A percentile compares a stretch with the other conserved stretches of the same genome.
Conservation (phyloP, 2,113 vertebrate genomes). For the Indri indri region DNA sequence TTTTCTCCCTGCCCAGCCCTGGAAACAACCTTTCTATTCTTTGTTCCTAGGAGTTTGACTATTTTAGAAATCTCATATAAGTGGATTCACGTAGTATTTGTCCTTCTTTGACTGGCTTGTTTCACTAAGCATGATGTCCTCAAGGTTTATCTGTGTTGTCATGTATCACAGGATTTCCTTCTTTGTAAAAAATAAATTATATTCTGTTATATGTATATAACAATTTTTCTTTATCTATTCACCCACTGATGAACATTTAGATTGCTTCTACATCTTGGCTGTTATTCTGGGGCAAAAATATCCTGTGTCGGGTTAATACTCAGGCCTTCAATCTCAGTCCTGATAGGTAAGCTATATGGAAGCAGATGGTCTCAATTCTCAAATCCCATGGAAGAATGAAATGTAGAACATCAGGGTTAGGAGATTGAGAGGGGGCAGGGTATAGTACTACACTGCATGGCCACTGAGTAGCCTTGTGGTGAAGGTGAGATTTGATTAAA, state of each 20-base stretch:
- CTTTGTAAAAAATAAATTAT: background rate
- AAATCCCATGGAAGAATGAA: background rate
- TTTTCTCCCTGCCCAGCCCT: rapidly evolving
- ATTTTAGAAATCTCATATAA: background rate
- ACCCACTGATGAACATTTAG: background rate
- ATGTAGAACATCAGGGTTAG: background rate
- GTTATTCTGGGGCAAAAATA: background rate
- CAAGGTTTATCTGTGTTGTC: background rate
- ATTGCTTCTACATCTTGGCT: background rate
- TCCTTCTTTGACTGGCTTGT: background rate
- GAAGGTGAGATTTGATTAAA: background rate
- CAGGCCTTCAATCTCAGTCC: background rate
- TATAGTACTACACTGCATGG: background rate
- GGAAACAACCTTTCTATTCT: background rate
- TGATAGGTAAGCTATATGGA: background rate
- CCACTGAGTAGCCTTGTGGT: background rate
- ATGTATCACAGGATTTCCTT: background rate
- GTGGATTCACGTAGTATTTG: background rate
- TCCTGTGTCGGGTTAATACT: background rate
- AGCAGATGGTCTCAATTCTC: background rate
- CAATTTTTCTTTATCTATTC: background rate
- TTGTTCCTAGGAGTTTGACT: background rate
- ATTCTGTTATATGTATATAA: background rate
- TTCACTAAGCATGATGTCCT: background rate
- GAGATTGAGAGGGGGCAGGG: background rate